Evolutionary conservation across 1,140 invertebrate species (phyloP), one percentile per base, ranked within the genome.

Genomic region (Wiebesia pumilae): DNA sequence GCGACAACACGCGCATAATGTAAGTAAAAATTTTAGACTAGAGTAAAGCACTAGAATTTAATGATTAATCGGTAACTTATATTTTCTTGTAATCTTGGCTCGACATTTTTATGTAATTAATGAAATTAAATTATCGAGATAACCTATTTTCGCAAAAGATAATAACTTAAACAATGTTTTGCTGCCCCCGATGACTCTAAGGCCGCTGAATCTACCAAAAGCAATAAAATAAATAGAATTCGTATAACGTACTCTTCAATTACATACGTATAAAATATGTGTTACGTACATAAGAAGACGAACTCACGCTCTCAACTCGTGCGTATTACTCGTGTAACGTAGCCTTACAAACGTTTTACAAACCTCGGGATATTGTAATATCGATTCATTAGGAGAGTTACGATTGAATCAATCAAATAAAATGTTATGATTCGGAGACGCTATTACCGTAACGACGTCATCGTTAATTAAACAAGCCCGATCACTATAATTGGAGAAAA

Each of bases 361-460:
- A n/a, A n/a, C n/a, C n/a, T n/a, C n/a, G n/a, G 27, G 6, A 27
- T 1, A 27, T 62, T 4, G 3, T 27, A 62, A 27, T 62, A 62
- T 62, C 4, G 24, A 62, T 27, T 6, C 7, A 54, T 16, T 7
- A 19, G 2, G 19, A 54, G 19, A 19, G 51, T 19, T 10, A 4
- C 24, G 58, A 6, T 14, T 21, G 24, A 27, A 62, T n/a, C n/a
- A 62, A 62, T 62, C 27, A 27, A 62, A 62, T 21, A 24, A 62
- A 62, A 62, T 62, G 14, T 62, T 62, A 19, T 19, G 19, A 16
- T 30, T 67, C 65, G 3, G 14, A 71, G 12, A 71, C 35, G 4
- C 12, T 43, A 9, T 21, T 40, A 43, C 7, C 21, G 9, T 75
- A 71, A 33, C 71, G 81, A 82, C 81, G 81, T 82, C 81, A 82